Base-by-base conservation (phyloP, 2,797 vertebrate genomes). In the Brachyrhaphis roseni region DNA sequence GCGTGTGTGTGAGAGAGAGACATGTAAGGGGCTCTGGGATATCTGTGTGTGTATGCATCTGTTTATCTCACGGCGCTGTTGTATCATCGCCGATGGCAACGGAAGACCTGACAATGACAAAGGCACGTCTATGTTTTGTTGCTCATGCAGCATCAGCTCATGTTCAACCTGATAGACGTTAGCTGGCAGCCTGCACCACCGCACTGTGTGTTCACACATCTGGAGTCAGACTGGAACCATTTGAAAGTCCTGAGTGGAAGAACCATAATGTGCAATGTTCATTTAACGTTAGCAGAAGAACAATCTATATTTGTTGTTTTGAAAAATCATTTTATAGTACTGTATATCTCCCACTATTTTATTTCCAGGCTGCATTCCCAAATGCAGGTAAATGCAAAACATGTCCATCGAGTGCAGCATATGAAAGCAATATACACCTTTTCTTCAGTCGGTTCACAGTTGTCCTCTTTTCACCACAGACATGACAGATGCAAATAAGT, bases 51-150 rank as follows among this genome's bases (percentile, higher is more conserved):
- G 87, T 66, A 77, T 91, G 90, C 91, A 92, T 93, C 89, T 93
- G 88, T 93, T 89, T 92, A 91, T 93, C 91, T 88, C 86, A 81
- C 85, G 84, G 88, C 90, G 36, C 81, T 83, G 90, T 91, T 77
- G 84, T 93, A 83, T 91, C 91, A 91, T 91, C 78, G 88, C 94
- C 91, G 80, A 89, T 88, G 91, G 93, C 93, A 93, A 95, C 87
- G 87, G 85, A 80, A 84, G 84, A 81, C 84, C 88, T 92, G 80
- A 86, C 93, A 93, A 90, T 93, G 90, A 94, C 91, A 88, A 85
- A 91, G 89, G 77, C 89, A 90, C 75, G 71, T 88, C 77, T 85
- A 84, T 80, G 77, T 85, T 76, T 84, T 90, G 81, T 86, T 81
- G 86, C 76, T 80, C 86, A 89, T 86, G 89, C 85, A 74, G 80